Percentiles rank a stretch among this genome's conserved stretches.
Conservation (phyloP, 2,113 vertebrate genomes). For the Podarcis cretensis region DNA sequence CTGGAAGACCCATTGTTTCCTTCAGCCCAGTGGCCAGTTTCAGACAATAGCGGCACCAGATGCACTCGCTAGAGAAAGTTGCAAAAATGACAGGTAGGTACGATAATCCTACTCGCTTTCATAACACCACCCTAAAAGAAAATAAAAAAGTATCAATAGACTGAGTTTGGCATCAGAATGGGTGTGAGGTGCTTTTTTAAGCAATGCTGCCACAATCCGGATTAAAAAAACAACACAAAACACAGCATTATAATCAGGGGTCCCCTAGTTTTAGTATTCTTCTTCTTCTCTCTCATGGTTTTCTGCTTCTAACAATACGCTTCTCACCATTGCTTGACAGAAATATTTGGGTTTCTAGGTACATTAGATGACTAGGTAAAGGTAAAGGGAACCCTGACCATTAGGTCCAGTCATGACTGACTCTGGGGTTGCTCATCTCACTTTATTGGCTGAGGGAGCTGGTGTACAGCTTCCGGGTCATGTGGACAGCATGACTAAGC, state of each 20-base stretch:
- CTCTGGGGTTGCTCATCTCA: too few relatives aligned
- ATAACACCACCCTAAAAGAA: neutral
- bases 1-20: conserved; percentile 13
- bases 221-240: fast-evolving
- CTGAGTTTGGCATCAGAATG: neutral
- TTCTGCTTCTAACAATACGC: neutral
- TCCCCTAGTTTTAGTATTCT: neutral
- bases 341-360: too few relatives aligned
- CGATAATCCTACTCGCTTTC: neutral
- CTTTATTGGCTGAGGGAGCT: too few relatives aligned
- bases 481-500: too few relatives aligned
- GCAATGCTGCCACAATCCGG: neutral
- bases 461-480: too few relatives aligned
- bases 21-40: neutral
- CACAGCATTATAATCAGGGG: neutral
- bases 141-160: neutral
- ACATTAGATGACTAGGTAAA: too few relatives aligned
- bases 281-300: neutral
- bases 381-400: too few relatives aligned
- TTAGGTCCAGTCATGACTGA: too few relatives aligned
- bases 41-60: conserved; percentile 6
- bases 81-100: conserved; percentile 10
- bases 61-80: neutral
- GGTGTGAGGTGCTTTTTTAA: neutral
- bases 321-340: neutral